Base-by-base conservation (phyloP, 2,797 vertebrate genomes). In the Botia kubotai region DNA sequence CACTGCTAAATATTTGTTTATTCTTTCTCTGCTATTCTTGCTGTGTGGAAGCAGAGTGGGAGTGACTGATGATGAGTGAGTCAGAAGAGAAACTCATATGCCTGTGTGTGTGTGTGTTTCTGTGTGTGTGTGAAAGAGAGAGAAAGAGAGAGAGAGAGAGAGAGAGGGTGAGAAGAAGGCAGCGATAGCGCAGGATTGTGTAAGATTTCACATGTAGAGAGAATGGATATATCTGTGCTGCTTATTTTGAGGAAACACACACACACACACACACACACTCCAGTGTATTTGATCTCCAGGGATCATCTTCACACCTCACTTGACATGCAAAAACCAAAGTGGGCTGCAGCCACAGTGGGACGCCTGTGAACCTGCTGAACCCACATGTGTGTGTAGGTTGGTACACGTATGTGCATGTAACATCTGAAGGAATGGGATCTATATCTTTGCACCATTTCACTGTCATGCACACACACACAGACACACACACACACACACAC, bases 1-100 rank as follows among this genome's bases (percentile, higher is more conserved):
- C 57, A 74, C 58, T 80, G 63, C 83, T 73, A 80, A 82, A 57
- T 85, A 82, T 85, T 85, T 85, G 83, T 76, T 82, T 74, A 82
- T 79, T 82, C 58, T 78, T 66, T 63, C 72, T 71, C 70, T 82
- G 77, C 80, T 80, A 86, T 86, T 82, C 80, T 75, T 26, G 67
- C 75, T 72, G 72, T 46, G 77, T 80, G 36, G 78, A 75, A 83
- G 75, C 55, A 50, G 84, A 77, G 84, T 85, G 78, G 80, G 81
- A 80, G 72, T 80, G 77, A 80, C 78, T 80, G 82, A 82, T 77
- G 82, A 75, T 70, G 76, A 83, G 71, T 82, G 83, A 84, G 71
- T 81, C 79, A 83, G 71, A 36, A 77, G 58, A 86, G 82, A 33
- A 86, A 81, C 77, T 82, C 82, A 84, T 79, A 79, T 48, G 63